phyloP scores from a whole-genome alignment of 1,140 invertebrate species.

The Acromyrmex heyeri region DNA sequence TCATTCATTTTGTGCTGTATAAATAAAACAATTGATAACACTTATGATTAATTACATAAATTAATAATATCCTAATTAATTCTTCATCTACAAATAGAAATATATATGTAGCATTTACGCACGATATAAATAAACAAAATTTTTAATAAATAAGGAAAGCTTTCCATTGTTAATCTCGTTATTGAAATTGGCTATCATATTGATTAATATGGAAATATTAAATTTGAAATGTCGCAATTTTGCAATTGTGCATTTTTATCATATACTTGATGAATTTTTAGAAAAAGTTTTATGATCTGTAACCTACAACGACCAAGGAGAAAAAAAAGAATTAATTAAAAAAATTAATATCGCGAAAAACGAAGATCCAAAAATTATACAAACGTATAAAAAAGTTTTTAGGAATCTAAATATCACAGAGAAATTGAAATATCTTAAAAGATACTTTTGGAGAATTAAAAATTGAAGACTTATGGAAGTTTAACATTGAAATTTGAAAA shows the following conservation, averaged over 20 bases:
- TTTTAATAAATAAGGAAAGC: neutral
- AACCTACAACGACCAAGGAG: neutral
- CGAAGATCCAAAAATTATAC: neutral
- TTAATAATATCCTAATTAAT: constrained; percentile 12
- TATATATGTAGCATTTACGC: neutral
- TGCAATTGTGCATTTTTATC: constrained; percentile 17
- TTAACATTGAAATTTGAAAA: neutral
- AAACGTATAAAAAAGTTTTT: constrained; percentile 1
- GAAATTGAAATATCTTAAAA: constrained; percentile 7
- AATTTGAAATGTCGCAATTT: neutral
- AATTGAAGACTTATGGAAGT: neutral
- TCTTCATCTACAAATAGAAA: neutral
- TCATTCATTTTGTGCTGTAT: constrained; percentile 29
- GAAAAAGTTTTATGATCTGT: constrained; percentile 41
- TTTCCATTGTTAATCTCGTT: neutral
- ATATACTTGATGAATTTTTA: constrained; percentile 29
- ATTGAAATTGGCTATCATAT: neutral
- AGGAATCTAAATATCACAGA: constrained; percentile 37
- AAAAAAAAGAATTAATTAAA: neutral
- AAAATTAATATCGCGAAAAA: constrained; percentile 54
- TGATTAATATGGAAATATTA: constrained; percentile 22
- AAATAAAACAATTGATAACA: constrained; percentile 35
- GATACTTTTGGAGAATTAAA: constrained; percentile 25
- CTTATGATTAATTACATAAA: neutral
- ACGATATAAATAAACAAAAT: neutral